These are phyloP conservation scores for Oreochromis mossambicus DNA, from an alignment of 2,797 vertebrate species.

Conservation along the genomic window DNA sequence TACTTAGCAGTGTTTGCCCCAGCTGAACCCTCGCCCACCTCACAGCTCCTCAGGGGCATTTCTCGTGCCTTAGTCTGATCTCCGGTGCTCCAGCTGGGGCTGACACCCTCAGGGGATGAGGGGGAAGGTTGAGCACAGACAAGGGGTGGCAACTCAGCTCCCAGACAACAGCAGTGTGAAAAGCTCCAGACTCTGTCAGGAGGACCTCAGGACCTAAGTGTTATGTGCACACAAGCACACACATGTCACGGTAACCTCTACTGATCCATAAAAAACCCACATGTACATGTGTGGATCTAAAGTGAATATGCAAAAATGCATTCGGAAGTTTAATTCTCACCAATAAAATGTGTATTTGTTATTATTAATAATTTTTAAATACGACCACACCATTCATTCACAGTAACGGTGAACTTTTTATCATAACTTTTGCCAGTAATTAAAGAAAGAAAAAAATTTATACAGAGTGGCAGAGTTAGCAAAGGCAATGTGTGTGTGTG, in stretches of 20 bases:
- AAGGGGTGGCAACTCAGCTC: constrained; percentile 7
- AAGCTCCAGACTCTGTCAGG: constrained; percentile 46
- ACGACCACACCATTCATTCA: not conserved
- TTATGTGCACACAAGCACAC: constrained; percentile 8
- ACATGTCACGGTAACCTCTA: not conserved
- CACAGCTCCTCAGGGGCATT: constrained; percentile 39
- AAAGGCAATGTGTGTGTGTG: constrained; percentile 8
- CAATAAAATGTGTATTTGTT: not conserved
- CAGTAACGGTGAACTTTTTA: not conserved
- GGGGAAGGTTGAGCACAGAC: not conserved
- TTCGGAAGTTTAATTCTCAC: constrained; percentile 6
- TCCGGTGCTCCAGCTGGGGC: constrained; percentile 53
- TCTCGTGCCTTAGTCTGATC: constrained; percentile 40
- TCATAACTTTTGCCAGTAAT: constrained; percentile 33
- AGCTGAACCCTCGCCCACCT: constrained; percentile 61
- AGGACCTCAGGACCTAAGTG: constrained; percentile 2
- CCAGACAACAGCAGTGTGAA: constrained; percentile 54
- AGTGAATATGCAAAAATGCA: not conserved
- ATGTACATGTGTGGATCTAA: not conserved
- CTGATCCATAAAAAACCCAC: not conserved
- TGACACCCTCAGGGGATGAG: constrained; percentile 24
- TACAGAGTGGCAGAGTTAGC: not conserved
- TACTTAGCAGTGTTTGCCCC: constrained; percentile 57
- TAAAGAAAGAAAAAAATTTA: constrained; percentile 42
- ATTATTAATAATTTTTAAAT: not conserved